phyloP scores from a whole-genome alignment of 2,797 vertebrate species.

The Brotula barbata region DNA sequence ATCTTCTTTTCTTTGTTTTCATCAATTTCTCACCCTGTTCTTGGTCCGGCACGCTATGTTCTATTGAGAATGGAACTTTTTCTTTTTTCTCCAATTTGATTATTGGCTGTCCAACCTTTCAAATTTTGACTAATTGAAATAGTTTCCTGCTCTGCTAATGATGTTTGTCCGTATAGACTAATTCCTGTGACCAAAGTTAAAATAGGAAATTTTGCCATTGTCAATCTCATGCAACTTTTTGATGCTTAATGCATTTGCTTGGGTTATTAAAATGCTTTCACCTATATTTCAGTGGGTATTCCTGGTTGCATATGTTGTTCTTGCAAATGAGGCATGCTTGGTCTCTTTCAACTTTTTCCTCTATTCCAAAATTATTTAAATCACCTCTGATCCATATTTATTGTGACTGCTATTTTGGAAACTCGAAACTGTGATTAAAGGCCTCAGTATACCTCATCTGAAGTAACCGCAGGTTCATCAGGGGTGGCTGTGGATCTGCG shows the following conservation, averaged over 20 bases:
- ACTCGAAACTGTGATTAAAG: constrained; percentile 14
- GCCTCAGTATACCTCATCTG: no score
- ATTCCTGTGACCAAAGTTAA: neutral
- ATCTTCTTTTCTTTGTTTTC: constrained; percentile 25
- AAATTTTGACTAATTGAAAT: constrained; percentile 25
- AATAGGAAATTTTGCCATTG: constrained; percentile 15
- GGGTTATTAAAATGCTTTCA: constrained; percentile 37
- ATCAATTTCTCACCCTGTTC: constrained; percentile 37
- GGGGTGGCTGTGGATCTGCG: no score
- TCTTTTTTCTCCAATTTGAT: constrained; percentile 4
- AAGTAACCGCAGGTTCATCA: no score
- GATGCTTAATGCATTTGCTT: constrained; percentile 14
- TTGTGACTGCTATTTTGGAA: constrained; percentile 10
- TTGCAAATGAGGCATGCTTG: constrained; percentile 9
- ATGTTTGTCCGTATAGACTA: neutral
- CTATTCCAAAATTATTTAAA: constrained; percentile 26
- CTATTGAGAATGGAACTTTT: constrained; percentile 35
- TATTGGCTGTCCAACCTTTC: constrained; percentile 21
- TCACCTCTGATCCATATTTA: constrained; percentile 8
- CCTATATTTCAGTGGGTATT: constrained; percentile 27
- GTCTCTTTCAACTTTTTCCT: constrained; percentile 27
- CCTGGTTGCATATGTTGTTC: constrained; percentile 48
- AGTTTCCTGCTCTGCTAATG: constrained; percentile 37
- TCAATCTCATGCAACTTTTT: constrained; percentile 19
- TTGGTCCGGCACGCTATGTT: constrained; percentile 44